These are phyloP conservation scores for Noctuana brunneofusca DNA, from an alignment of 2,888 invertebrate species.

Conservation along the genomic window DNA sequence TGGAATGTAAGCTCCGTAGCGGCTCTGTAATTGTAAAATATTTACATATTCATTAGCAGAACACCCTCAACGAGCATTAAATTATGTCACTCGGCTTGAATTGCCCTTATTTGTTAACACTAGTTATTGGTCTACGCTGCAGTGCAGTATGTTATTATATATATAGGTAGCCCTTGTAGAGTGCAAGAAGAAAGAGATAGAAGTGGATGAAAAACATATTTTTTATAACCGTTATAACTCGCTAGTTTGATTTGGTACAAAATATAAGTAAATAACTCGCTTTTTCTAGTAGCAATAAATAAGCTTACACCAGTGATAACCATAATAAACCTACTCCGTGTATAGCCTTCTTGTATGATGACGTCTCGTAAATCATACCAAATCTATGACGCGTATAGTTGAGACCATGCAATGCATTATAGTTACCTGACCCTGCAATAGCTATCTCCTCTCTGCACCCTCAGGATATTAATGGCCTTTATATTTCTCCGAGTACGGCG, in stretches of 20 bases:
- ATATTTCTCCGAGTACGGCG: conserved; percentile 67
- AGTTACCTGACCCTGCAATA: conserved; percentile 61
- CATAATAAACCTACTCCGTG: background rate
- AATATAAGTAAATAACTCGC: too few species aligned
- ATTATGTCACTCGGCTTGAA: conserved; percentile 33
- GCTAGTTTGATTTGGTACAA: too few species aligned
- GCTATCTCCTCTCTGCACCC: conserved; percentile 71
- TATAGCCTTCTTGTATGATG: background rate
- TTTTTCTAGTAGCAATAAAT: too few species aligned
- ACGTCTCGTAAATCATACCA: conserved; percentile 7
- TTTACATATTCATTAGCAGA: conserved; percentile 40
- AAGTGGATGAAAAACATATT: conserved; percentile 4
- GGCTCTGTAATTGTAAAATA: conserved; percentile 51
- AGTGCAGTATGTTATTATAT: conserved; percentile 22
- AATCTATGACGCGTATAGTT: conserved; percentile 11
- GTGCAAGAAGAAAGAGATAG: conserved; percentile 25
- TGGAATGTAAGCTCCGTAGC: conserved; percentile 53
- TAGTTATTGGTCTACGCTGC: conserved; percentile 28
- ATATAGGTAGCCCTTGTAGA: conserved; percentile 25
- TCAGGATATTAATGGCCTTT: conserved; percentile 74
- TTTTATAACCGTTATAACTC: too few species aligned
- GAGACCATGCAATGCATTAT: conserved; percentile 56
- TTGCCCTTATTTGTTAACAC: conserved; percentile 30
- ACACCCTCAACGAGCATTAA: conserved; percentile 36
- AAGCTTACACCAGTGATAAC: background rate